Conservation (phyloP, 2,797 vertebrate genomes). For the Botia almorhae region DNA sequence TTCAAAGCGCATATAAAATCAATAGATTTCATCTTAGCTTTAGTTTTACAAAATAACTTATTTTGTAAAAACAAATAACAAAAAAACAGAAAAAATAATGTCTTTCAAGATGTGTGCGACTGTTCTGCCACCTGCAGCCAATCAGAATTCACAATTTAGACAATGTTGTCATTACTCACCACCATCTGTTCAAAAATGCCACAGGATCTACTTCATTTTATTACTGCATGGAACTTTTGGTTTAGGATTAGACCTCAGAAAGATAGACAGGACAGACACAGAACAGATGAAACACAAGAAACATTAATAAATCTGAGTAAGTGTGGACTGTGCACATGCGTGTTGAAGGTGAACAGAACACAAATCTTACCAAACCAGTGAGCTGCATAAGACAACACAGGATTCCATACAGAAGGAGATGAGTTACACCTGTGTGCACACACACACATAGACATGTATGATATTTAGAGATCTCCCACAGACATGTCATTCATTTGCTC, state of each 20-base stretch:
- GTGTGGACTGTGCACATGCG: not conserved
- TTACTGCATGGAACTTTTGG: not conserved
- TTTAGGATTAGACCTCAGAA: not conserved
- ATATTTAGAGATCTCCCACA: constrained; percentile 9
- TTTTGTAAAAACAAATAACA: no score
- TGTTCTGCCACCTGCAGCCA: not conserved
- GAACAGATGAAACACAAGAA: constrained; percentile 16
- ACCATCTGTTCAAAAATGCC: constrained; percentile 12
- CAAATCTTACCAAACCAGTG: not conserved
- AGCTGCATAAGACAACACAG: not conserved
- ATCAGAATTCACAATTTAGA: not conserved
- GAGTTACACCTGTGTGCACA: not conserved
- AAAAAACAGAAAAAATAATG: no score
- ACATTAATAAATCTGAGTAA: constrained; percentile 18
- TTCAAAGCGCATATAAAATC: not conserved
- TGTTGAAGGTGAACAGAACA: constrained; percentile 28
- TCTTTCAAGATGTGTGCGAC: not conserved
- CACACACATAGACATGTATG: not conserved
- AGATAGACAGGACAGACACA: not conserved
- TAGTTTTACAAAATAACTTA: no score
- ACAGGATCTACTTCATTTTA: not conserved
- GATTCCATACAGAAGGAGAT: constrained; percentile 8
- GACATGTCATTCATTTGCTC: constrained; percentile 12
- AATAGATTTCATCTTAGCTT: no score
- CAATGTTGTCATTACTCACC: not conserved